These are phyloP conservation scores for Gallirallus australis DNA, from an alignment of 2,797 vertebrate genomes.

Conservation along the genomic window DNA sequence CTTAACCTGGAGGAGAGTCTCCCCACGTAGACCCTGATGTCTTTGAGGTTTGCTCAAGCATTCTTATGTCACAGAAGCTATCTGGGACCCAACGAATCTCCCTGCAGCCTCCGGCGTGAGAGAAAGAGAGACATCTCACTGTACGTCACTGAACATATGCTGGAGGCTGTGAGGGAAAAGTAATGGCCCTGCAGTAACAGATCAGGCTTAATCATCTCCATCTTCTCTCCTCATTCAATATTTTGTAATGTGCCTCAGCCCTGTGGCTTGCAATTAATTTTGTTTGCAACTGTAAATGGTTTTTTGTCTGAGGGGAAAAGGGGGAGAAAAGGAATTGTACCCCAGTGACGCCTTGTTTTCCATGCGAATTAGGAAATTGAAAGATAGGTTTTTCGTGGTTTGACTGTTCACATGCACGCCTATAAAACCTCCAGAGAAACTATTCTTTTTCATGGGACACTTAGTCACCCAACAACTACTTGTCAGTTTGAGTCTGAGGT, in stretches of 20 bases:
- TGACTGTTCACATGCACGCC: not conserved
- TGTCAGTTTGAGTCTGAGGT: not conserved
- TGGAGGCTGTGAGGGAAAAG: not conserved
- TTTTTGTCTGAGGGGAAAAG: not conserved
- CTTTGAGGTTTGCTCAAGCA: not conserved
- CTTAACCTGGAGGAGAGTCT: not conserved
- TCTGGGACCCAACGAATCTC: not conserved
- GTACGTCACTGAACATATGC: not conserved
- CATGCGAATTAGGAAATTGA: not conserved
- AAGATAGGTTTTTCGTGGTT: not conserved
- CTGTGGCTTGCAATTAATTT: not conserved
- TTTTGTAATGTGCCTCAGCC: not conserved
- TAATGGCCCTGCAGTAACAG: not conserved
- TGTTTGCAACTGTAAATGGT: not conserved
- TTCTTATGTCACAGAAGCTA: not conserved
- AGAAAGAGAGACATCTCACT: not conserved
- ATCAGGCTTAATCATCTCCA: not conserved
- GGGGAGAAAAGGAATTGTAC: not conserved
- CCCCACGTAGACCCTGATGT: accelerated
- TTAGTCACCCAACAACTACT: not conserved
- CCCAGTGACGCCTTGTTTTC: not conserved
- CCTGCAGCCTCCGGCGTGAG: not conserved
- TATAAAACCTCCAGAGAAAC: not conserved
- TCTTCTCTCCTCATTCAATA: not conserved
- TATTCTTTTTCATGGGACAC: not conserved